Percentiles rank a stretch among this genome's conserved stretches.
Conservation (phyloP, 2,113 vertebrate genomes). For the Petromus typicus region DNA sequence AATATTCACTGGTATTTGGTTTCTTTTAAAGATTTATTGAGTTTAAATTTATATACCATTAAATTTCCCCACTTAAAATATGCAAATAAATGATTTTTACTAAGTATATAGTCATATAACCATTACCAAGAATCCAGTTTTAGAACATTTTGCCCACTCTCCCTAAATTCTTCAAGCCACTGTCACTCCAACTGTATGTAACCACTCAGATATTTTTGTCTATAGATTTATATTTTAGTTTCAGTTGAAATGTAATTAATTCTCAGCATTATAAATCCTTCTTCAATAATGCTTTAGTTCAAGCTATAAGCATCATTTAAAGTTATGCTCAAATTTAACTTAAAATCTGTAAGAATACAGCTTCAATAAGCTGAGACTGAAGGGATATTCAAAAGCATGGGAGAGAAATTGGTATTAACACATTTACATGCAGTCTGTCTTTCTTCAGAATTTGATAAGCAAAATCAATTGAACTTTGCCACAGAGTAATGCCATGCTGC, state of each 20-base stretch:
- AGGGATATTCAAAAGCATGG: slow-evolving; percentile 34
- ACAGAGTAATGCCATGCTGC: slow-evolving; percentile 18
- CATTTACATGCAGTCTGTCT: slow-evolving; percentile 46
- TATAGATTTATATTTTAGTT: neutral
- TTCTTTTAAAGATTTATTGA: neutral
- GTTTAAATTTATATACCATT: neutral
- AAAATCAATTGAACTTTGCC: slow-evolving; percentile 70
- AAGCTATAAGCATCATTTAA: slow-evolving; percentile 25
- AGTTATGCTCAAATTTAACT: slow-evolving; percentile 12
- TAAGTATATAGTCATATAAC: neutral
- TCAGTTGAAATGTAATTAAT: neutral
- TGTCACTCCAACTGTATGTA: neutral
- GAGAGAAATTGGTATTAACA: slow-evolving; percentile 66
- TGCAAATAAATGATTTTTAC: slow-evolving; percentile 29
- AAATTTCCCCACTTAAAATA: slow-evolving; percentile 26
- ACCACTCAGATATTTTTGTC: neutral
- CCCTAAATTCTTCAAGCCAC: neutral
- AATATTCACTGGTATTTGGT: neutral
- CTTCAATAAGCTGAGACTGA: neutral
- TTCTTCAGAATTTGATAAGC: slow-evolving; percentile 63
- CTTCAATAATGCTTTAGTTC: neutral
- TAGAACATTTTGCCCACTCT: neutral
- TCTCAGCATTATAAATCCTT: neutral
- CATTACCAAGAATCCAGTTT: slow-evolving; percentile 8
- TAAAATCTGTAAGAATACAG: slow-evolving; percentile 20